A percentile compares a stretch with the other conserved stretches of the same genome.
Conservation (phyloP, 2,888 invertebrate species). For the Ernsta delagoae region DNA sequence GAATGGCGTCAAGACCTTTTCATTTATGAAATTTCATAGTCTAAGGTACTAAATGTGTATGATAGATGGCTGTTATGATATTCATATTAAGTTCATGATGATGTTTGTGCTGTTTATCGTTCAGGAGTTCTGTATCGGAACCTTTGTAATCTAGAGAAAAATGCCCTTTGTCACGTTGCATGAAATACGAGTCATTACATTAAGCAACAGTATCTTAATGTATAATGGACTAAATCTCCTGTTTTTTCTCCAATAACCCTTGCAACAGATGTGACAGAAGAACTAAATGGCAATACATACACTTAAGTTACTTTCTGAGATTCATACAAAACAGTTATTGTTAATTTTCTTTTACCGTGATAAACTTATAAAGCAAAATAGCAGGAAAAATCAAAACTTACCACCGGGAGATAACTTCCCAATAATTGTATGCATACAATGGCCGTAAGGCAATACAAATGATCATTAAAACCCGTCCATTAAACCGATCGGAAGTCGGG, state of each 20-base stretch:
- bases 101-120: neutral
- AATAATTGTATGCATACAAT: constrained; percentile 20
- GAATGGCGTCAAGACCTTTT: too few relatives aligned
- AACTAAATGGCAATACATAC: too few relatives aligned
- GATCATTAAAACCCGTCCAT: constrained; percentile 31
- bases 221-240: neutral
- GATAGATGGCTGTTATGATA: neutral
- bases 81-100: neutral
- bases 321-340: too few relatives aligned
- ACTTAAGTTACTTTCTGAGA: too few relatives aligned
- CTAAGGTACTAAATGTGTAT: neutral
- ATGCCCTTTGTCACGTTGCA: neutral
- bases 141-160: neutral
- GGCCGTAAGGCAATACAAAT: neutral
- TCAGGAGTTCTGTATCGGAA: neutral
- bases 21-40: too few relatives aligned
- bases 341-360: too few relatives aligned
- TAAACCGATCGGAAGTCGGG: constrained; percentile 7
- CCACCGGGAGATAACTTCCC: constrained; percentile 11
- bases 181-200: neutral
- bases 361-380: neutral
- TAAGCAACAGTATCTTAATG: too few relatives aligned
- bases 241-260: neutral
- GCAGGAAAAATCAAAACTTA: neutral
- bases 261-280: too few relatives aligned